These are phyloP conservation scores for Hylyphantes graminicola DNA, from an alignment of 1,140 invertebrate genomes.

Conservation along the genomic window DNA sequence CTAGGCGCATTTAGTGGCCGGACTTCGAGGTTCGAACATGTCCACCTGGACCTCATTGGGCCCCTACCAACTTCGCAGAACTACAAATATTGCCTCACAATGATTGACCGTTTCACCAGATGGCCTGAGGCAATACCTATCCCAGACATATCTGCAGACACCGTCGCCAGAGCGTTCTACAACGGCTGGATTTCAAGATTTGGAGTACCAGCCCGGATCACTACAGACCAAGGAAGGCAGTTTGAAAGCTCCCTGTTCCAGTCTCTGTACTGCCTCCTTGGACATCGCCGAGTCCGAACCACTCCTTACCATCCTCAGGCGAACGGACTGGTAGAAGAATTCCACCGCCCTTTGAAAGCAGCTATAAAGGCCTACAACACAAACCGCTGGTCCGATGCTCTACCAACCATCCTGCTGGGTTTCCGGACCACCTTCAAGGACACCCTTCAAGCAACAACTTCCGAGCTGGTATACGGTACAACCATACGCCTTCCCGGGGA, in stretches of 20 bases:
- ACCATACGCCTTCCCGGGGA: constrained; percentile 57
- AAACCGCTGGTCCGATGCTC: too few relatives aligned
- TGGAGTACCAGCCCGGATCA: neutral
- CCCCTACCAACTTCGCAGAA: constrained; percentile 66
- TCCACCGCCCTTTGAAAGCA: too few relatives aligned
- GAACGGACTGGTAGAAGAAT: too few relatives aligned
- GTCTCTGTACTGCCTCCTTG: too few relatives aligned
- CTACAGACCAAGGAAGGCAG: neutral
- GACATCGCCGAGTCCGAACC: too few relatives aligned
- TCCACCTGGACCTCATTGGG: constrained; percentile 71
- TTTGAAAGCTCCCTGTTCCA: neutral
- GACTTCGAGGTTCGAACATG: constrained; percentile 65
- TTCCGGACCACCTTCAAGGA: constrained; percentile 61
- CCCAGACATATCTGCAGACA: neutral
- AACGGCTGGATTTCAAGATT: neutral
- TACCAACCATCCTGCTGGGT: too few relatives aligned
- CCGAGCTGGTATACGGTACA: constrained; percentile 61
- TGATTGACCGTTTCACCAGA: constrained; percentile 68
- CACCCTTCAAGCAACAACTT: constrained; percentile 60
- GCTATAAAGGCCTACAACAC: too few relatives aligned
- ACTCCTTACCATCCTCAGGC: too few relatives aligned
- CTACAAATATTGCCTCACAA: constrained; percentile 67
- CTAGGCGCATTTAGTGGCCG: neutral
- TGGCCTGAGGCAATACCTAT: constrained; percentile 66
- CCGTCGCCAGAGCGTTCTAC: neutral